These are phyloP conservation scores for Lypha dubia DNA, from an alignment of 2,888 invertebrate species.

Conservation along the genomic window DNA sequence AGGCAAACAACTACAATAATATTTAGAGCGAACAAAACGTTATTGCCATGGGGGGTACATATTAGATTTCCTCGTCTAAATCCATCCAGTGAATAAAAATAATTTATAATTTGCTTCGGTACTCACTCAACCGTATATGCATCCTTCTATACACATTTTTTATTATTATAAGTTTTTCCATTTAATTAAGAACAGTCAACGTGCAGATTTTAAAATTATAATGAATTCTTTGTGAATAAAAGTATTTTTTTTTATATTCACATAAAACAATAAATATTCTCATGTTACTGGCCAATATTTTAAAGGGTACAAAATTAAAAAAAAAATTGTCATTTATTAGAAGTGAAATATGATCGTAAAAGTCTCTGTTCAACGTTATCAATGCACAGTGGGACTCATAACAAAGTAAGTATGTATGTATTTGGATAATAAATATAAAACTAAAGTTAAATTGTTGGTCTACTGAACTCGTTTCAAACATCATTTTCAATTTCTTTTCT, in stretches of 20 bases:
- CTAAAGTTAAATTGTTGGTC: no score
- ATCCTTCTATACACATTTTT: slow-evolving; percentile 22
- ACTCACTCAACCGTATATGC: slow-evolving; percentile 39
- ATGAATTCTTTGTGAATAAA: slow-evolving; percentile 36
- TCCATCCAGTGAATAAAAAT: slow-evolving; percentile 66
- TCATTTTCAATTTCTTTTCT: no score
- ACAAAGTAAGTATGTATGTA: neutral
- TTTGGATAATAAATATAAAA: no score
- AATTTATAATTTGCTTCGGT: slow-evolving; percentile 63
- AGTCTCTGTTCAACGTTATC: neutral
- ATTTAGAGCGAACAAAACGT: slow-evolving; percentile 40
- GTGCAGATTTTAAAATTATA: slow-evolving; percentile 43
- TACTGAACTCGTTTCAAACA: no score
- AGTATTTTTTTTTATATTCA: slow-evolving; percentile 29
- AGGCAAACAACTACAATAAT: slow-evolving; percentile 9
- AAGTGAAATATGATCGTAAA: slow-evolving; percentile 25
- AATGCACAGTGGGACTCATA: neutral
- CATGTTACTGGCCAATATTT: slow-evolving; percentile 32
- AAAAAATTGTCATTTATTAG: slow-evolving; percentile 36
- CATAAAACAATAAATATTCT: slow-evolving; percentile 39
- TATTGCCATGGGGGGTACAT: slow-evolving; percentile 46
- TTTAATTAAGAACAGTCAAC: slow-evolving; percentile 5
- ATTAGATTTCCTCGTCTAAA: slow-evolving; percentile 31
- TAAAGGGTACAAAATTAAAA: slow-evolving; percentile 12
- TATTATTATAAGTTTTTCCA: no score